Conservation (phyloP, 2,797 vertebrate species). For the Amazona finschi region DNA sequence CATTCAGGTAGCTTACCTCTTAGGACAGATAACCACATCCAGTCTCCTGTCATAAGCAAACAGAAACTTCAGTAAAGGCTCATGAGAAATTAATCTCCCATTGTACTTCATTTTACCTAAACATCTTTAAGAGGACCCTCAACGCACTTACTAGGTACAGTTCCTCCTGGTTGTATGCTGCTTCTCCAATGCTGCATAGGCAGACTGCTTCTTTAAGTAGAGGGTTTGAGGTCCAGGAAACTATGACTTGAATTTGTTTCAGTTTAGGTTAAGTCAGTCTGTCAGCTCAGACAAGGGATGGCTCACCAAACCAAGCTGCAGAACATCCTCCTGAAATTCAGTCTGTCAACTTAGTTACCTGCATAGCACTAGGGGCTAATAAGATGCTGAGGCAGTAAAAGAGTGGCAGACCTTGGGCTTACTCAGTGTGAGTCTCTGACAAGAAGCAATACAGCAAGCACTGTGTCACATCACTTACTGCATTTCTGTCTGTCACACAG, state of each 20-base stretch:
- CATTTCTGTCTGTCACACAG: not conserved
- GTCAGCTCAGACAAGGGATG: not conserved
- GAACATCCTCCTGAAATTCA: not conserved
- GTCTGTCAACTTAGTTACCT: not conserved
- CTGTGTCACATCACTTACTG: not conserved
- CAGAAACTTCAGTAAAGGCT: not conserved
- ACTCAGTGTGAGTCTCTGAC: rapidly evolving
- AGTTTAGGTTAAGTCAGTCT: not conserved
- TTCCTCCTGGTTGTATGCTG: not conserved
- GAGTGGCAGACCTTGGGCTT: not conserved
- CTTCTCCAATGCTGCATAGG: not conserved
- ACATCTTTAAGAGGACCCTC: not conserved
- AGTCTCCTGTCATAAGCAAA: not conserved
- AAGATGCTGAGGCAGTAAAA: not conserved
- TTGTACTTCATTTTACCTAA: not conserved
- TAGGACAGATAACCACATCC: not conserved
- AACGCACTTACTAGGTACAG: not conserved
- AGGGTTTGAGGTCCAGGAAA: not conserved
- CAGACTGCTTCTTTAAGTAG: not conserved
- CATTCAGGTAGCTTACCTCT: not conserved
- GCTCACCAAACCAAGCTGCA: not conserved
- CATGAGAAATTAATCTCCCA: not conserved
- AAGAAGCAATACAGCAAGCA: not conserved
- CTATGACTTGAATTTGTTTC: not conserved
- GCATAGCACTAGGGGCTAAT: not conserved